Base-by-base conservation (phyloP, 2,113 vertebrate species). In the Empidonax traillii region DNA sequence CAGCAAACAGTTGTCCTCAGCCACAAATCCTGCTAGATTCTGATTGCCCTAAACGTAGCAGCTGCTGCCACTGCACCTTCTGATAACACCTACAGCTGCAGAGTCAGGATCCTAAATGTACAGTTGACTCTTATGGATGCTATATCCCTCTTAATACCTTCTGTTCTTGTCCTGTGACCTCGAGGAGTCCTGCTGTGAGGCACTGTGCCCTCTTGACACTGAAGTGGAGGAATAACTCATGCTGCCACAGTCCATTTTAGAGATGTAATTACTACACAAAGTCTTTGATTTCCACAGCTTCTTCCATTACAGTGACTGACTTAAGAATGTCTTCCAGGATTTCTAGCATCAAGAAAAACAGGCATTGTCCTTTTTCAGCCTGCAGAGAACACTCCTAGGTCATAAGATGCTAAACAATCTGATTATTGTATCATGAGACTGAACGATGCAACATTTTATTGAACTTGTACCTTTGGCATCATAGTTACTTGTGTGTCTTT, bases 381-480 rank as follows among this genome's bases (percentile, higher is more conserved):
- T 90, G 39, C 55, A 76, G 62, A 93, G 74, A 82, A 79, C 35
- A 30, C 39, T 86, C 21, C 58, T 77, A 19, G 55, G 43, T 95
- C 85, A 88, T 86, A 74, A 93, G 92, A 94, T 37, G 4, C 39
- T 84, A 33, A 93, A 84, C 27, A 90, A 90, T 51, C 68, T 63
- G 56, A 81, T 86, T 88, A 35, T 52, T 80, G 3, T 92, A 33
- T 90, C 94, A 86, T 47, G 43, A 83, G 90, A 72, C 67, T 33
- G 56, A 92, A 73, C 0, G 0, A 58, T 43, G 52, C 30, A 89
- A 16, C 66, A 59, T 58, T 30, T 44, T 81, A 55, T 39, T 93
- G 80, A 86, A 46, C 95, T 71, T 93, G 27, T 81, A 92, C 68
- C 46, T 94, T 84, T 90, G 47, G 33, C 76, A 87, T 18, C 13